A percentile compares a stretch with the other conserved stretches of the same genome.
phyloP scores from a whole-genome alignment of 2,113 vertebrate genomes.

The Gnathochromis pfefferi region DNA sequence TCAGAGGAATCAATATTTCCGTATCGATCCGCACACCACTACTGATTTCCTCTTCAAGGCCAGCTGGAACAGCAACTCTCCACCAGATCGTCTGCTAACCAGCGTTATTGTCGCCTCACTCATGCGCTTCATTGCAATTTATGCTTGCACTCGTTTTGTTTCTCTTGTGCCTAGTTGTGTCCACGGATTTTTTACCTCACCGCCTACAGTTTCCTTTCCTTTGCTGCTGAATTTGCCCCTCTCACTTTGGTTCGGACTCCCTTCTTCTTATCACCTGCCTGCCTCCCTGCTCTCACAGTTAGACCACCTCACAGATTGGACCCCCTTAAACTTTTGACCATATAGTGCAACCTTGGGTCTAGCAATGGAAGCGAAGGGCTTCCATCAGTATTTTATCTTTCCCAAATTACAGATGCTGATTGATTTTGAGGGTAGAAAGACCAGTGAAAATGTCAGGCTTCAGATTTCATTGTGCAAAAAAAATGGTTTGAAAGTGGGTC shows the following conservation, averaged over 20 bases:
- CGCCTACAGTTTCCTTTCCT: neutral
- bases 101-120: neutral
- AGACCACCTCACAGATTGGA: neutral
- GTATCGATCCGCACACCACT: too few relatives aligned
- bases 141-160: too few relatives aligned
- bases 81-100: neutral
- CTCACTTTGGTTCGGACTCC: neutral
- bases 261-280: neutral
- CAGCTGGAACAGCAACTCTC: neutral
- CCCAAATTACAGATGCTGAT: neutral
- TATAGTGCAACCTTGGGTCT: too few relatives aligned
- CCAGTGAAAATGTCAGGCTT: too few relatives aligned
- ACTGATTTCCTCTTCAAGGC: too few relatives aligned
- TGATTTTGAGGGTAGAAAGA: neutral
- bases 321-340: neutral
- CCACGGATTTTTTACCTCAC: neutral
- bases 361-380: neutral
- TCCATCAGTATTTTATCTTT: neutral
- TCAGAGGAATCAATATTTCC: too few relatives aligned
- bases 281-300: neutral
- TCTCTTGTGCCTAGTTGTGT: neutral
- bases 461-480: too few relatives aligned
- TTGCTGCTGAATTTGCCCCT: neutral
- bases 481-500: too few relatives aligned
- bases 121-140: neutral